These are phyloP conservation scores for Brachymystax lenok DNA, from an alignment of 2,797 vertebrate genomes.

Conservation along the genomic window DNA sequence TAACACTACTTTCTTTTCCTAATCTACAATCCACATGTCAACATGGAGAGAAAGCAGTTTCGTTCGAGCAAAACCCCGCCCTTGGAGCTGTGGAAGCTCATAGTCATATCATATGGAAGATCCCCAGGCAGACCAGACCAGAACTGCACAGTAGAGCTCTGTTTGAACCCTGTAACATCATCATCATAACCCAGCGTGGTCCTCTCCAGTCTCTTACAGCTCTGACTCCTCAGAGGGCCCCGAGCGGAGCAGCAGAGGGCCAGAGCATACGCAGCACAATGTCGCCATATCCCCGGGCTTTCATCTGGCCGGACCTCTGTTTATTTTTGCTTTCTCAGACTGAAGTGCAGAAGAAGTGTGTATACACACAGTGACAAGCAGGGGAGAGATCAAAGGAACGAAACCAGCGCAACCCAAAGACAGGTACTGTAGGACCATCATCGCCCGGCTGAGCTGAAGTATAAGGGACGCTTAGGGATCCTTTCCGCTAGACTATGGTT, in stretches of 20 bases:
- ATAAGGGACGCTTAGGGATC: constrained; percentile 12
- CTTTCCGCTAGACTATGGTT: background rate
- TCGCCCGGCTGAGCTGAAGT: constrained; percentile 30
- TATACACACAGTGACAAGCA: constrained; percentile 58
- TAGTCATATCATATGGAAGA: background rate
- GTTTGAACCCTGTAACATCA: background rate
- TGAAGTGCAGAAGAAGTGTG: constrained; percentile 46
- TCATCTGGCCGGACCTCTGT: constrained; percentile 50
- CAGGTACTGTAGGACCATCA: constrained; percentile 11
- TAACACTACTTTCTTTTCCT: background rate
- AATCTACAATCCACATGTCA: background rate
- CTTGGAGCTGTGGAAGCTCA: background rate
- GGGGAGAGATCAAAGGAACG: constrained; percentile 47
- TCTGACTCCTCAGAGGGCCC: background rate
- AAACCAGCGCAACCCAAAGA: constrained; percentile 32
- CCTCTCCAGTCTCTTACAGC: too few species aligned
- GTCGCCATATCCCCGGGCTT: constrained; percentile 32
- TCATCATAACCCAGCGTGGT: background rate
- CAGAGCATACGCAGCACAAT: constrained; percentile 13
- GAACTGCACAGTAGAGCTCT: background rate
- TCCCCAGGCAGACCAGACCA: background rate
- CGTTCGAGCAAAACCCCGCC: background rate
- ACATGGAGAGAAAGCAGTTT: background rate
- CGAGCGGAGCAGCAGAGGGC: background rate
- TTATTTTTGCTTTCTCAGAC: constrained; percentile 60